Conservation (phyloP, 2,888 invertebrate species). For the Caenorhabditis angaria region DNA sequence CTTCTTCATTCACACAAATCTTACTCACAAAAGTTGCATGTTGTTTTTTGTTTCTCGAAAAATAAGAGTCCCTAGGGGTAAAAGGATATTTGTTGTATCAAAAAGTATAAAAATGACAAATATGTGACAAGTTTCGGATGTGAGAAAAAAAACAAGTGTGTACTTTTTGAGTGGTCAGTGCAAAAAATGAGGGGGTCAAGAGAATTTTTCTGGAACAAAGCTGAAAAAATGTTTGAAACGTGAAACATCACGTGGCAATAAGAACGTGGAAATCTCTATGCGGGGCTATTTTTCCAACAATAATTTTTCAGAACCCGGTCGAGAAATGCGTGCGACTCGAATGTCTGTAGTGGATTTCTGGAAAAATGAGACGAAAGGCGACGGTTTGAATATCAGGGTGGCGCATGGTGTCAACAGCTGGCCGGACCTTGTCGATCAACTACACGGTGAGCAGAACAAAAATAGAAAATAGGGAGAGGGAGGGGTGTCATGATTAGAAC, state of each 20-base stretch:
- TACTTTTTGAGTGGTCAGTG: no score
- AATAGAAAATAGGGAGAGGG: not conserved
- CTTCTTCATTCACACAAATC: no score
- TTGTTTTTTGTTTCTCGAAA: not conserved
- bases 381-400: slow-evolving; percentile 59
- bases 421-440: slow-evolving; percentile 60
- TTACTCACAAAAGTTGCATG: no score
- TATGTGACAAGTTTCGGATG: not conserved
- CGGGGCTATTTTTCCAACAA: no score
- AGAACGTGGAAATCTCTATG: no score
- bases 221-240: no score
- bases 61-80: not conserved
- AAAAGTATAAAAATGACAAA: slow-evolving; percentile 4
- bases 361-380: slow-evolving; percentile 62
- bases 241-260: no score
- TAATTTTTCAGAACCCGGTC: slow-evolving; percentile 46
- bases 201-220: no score
- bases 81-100: not conserved
- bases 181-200: no score
- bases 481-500: not conserved
- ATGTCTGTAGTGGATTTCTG: slow-evolving; percentile 65
- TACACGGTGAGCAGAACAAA: slow-evolving; percentile 58
- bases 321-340: slow-evolving; percentile 61
- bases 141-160: not conserved
- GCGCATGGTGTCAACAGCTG: slow-evolving; percentile 62